Percentiles rank a stretch among this genome's conserved stretches.
phyloP scores from a whole-genome alignment of 2,888 invertebrate species.

The Coenonympha glycerion region DNA sequence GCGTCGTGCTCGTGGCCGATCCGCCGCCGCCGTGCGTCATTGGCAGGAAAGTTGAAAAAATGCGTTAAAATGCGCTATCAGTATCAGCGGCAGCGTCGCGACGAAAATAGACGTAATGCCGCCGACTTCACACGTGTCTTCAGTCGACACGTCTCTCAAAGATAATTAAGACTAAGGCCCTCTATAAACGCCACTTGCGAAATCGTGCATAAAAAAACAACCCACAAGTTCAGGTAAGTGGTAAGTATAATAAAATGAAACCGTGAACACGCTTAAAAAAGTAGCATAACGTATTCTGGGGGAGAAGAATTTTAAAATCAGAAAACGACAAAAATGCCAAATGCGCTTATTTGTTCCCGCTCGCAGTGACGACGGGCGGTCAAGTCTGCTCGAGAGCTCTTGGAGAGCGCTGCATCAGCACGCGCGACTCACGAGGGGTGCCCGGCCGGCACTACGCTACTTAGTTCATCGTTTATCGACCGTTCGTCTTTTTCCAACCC shows the following conservation, averaged over 20 bases:
- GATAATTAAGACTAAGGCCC: background rate
- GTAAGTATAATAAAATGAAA: too few species aligned
- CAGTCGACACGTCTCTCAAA: constrained; percentile 12
- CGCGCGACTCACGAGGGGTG: constrained; percentile 48
- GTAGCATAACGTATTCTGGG: constrained; percentile 12
- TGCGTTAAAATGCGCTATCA: constrained; percentile 46
- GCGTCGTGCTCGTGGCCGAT: constrained; percentile 48
- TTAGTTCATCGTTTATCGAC: constrained; percentile 40
- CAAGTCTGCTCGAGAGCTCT: constrained; percentile 62
- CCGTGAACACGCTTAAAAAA: constrained; percentile 5
- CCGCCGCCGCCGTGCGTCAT: constrained; percentile 69
- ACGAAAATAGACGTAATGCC: constrained; percentile 58
- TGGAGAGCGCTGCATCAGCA: constrained; percentile 53
- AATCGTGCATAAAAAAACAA: background rate
- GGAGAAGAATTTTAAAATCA: constrained; percentile 5
- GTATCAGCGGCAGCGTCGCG: constrained; percentile 47
- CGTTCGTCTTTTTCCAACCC: constrained; percentile 56
- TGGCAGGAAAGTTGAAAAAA: constrained; percentile 47
- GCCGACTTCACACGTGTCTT: constrained; percentile 24
- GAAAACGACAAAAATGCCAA: constrained; percentile 44
- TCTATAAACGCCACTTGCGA: background rate
- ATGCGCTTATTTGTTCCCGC: constrained; percentile 52
- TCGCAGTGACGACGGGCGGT: constrained; percentile 53
- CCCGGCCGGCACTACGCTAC: constrained; percentile 45
- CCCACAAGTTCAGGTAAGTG: background rate